phyloP scores from a whole-genome alignment of 2,113 vertebrate genomes.

The Apistogramma diplotaenia region DNA sequence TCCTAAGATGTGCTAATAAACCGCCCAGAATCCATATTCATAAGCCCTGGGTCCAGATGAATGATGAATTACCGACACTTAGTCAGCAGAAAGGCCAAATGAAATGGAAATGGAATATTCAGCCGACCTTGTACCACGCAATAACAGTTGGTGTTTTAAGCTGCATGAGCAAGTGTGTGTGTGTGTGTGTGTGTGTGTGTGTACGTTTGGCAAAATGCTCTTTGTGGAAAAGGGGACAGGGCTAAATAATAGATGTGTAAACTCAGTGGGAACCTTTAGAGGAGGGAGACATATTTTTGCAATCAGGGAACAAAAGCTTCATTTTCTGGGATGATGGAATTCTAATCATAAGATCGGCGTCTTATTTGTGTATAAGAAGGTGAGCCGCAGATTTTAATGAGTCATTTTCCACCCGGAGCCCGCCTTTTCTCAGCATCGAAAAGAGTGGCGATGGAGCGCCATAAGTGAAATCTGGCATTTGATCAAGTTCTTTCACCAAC shows the following conservation, averaged over 20 bases:
- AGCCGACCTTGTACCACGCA: slow-evolving; percentile 9
- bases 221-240: slow-evolving; percentile 24
- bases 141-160: slow-evolving; percentile 36
- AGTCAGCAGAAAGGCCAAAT: slow-evolving; percentile 64
- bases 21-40: slow-evolving; percentile 64
- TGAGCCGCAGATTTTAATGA: slow-evolving; percentile 38
- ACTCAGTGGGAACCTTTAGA: slow-evolving; percentile 5
- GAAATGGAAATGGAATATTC: slow-evolving; percentile 60
- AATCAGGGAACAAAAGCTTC: slow-evolving; percentile 34
- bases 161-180: background rate
- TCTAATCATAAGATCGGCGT: slow-evolving; percentile 41
- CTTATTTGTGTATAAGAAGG: slow-evolving; percentile 14
- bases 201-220: slow-evolving; percentile 13
- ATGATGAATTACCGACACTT: slow-evolving; percentile 61
- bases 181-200: background rate
- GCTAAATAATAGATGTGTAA: slow-evolving; percentile 64
- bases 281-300: slow-evolving; percentile 1
- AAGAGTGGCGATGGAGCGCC: slow-evolving; percentile 7
- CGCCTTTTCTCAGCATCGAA: background rate
- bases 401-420: slow-evolving; percentile 4
- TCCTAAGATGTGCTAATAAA: slow-evolving; percentile 67
- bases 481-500: background rate
- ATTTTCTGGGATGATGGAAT: slow-evolving; percentile 29
- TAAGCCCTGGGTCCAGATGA: slow-evolving; percentile 37
- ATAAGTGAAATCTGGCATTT: slow-evolving; percentile 26